Conservation (phyloP, 2,113 vertebrate species). For the Athene cunicularia region DNA sequence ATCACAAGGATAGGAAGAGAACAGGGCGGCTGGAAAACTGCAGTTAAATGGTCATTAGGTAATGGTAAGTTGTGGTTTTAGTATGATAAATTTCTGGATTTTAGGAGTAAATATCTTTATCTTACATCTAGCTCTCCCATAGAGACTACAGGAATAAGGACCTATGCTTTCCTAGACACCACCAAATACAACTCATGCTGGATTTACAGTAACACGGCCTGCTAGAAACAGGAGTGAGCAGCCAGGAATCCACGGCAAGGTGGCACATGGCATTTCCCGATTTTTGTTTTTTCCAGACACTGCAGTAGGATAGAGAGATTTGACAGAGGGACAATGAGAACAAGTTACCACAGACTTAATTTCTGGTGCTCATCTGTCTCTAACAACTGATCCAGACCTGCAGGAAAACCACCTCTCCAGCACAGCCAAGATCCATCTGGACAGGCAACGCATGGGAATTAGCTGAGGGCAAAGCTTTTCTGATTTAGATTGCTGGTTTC, state of each 20-base stretch:
- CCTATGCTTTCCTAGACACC: not conserved
- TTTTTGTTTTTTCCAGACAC: not conserved
- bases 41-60: not conserved
- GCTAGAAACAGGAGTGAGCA: not conserved
- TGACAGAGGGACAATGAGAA: not conserved
- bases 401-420: not conserved
- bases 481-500: not conserved
- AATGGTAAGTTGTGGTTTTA: not conserved
- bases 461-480: not conserved
- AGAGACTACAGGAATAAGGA: not conserved
- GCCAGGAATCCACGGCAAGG: not conserved
- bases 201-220: not conserved
- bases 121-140: not conserved
- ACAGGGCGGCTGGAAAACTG: not conserved
- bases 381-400: not conserved
- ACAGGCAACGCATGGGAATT: not conserved
- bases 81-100: not conserved
- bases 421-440: not conserved
- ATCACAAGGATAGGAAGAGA: not conserved
- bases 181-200: fast-evolving
- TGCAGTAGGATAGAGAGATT: not conserved
- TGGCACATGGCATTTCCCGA: not conserved
- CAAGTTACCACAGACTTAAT: not conserved
- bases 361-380: not conserved
- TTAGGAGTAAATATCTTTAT: not conserved